Evolutionary conservation across 2,888 invertebrate genomes (phyloP).

Genomic region (Lasioglossum figueresi): DNA sequence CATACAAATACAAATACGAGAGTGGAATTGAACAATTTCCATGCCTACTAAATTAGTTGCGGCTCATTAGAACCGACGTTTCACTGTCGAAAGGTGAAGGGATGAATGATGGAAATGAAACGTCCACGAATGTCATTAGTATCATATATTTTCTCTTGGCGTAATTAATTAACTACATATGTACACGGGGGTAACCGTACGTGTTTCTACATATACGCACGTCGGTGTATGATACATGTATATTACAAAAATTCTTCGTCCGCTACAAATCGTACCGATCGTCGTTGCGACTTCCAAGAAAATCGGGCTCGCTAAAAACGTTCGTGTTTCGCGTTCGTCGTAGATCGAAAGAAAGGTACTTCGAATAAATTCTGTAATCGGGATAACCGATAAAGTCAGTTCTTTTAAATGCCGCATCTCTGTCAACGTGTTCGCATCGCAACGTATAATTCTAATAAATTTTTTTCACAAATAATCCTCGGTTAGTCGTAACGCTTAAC

Average conservation of each 20-base stretch:
- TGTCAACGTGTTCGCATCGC: neutral
- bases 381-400: neutral
- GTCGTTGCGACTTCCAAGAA: conserved; percentile 37
- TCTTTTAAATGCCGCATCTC: neutral
- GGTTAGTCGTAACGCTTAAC: neutral
- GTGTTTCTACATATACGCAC: conserved; percentile 44
- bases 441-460: neutral
- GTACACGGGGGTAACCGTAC: conserved; percentile 72
- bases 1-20: too few species aligned
- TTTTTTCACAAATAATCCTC: neutral
- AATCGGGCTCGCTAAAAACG: conserved; percentile 32
- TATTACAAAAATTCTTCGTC: conserved; percentile 68
- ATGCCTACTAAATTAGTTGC: neutral
- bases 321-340: neutral
- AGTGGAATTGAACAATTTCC: neutral
- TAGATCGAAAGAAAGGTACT: neutral
- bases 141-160: conserved; percentile 72
- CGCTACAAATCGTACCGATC: conserved; percentile 17
- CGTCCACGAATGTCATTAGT: conserved; percentile 42
- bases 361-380: neutral
- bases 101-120: conserved; percentile 10
- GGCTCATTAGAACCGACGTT: neutral
- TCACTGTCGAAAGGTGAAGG: neutral
- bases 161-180: conserved; percentile 79
- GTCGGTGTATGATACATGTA: conserved; percentile 73